Evolutionary conservation across 2,888 invertebrate genomes (phyloP).

Genomic region (Drosophila mayaguana): DNA sequence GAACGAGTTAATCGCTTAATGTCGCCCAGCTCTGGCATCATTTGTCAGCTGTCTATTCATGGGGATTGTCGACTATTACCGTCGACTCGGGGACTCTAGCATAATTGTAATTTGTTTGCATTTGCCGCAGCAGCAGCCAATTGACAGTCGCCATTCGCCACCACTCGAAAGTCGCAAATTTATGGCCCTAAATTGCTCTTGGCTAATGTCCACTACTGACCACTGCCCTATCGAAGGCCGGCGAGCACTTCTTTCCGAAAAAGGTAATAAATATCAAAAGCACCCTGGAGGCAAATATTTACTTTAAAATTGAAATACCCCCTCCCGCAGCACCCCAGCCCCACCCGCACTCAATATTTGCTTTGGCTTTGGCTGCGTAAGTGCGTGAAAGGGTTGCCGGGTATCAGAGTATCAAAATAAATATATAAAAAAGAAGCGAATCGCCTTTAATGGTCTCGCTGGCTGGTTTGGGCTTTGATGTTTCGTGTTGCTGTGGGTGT

Average conservation of each 20-base stretch:
- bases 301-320: conserved; percentile 77
- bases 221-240: conserved; percentile 40
- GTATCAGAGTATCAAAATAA: conserved; percentile 15
- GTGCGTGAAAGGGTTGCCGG: conserved; percentile 75
- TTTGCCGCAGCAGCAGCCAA: conserved; percentile 53
- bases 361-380: conserved; percentile 57
- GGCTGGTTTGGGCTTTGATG: conserved; percentile 65
- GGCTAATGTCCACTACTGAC: conserved; percentile 65
- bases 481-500: conserved; percentile 61
- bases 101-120: conserved; percentile 77
- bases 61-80: conserved; percentile 17
- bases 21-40: conserved; percentile 69
- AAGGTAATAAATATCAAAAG: conserved; percentile 82
- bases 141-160: conserved; percentile 43
- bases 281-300: conserved; percentile 83
- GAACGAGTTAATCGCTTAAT: conserved; percentile 81
- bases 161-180: conserved; percentile 55
- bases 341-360: conserved; percentile 40
- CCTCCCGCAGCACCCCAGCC: conserved; percentile 4
- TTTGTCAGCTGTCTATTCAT: conserved; percentile 74
- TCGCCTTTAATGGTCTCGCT: conserved; percentile 68
- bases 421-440: conserved; percentile 34
- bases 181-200: conserved; percentile 71
- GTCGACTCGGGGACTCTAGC: conserved; percentile 10
- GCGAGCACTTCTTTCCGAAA: conserved; percentile 17